A percentile compares a stretch with the other conserved stretches of the same genome.
Evolutionary conservation across 2,113 vertebrate species (phyloP).

Genomic region (Leuciscus idus): DNA sequence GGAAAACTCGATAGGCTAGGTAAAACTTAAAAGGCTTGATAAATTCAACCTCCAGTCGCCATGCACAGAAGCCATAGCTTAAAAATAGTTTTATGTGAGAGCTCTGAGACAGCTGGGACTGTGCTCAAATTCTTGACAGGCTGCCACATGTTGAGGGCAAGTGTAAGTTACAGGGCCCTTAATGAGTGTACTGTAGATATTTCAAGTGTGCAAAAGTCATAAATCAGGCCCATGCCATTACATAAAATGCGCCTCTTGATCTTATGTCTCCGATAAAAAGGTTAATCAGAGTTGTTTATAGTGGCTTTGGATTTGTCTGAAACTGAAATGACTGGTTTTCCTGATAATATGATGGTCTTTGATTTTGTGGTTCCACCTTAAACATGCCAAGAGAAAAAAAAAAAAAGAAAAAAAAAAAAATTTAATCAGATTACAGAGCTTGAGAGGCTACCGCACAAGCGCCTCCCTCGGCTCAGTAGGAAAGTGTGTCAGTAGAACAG

Average conservation of each 20-base stretch:
- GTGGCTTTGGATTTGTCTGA: background rate
- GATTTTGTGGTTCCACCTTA: conserved; percentile 62
- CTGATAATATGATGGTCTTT: background rate
- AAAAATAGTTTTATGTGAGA: conserved; percentile 77
- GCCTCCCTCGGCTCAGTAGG: conserved; percentile 61
- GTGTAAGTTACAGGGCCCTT: conserved; percentile 58
- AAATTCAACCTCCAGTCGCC: background rate
- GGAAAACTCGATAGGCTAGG: background rate
- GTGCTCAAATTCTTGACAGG: conserved; percentile 72
- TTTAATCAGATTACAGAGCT: conserved; percentile 64
- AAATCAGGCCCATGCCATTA: conserved; percentile 27
- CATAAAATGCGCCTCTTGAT: conserved; percentile 10
- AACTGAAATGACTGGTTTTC: background rate
- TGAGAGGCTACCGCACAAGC: conserved; percentile 53
- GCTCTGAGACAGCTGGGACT: conserved; percentile 71
- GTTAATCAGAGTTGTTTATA: background rate
- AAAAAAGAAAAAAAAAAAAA: conserved; percentile 49
- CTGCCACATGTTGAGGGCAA: conserved; percentile 67
- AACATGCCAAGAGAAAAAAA: background rate
- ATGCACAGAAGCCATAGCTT: conserved; percentile 56
- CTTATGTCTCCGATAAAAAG: background rate
- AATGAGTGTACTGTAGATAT: conserved; percentile 49
- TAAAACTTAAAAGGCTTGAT: background rate
- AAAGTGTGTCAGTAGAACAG: conserved; percentile 81
- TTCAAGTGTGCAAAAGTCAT: conserved; percentile 28